phyloP scores from a whole-genome alignment of 2,888 invertebrate species.

The Eilema caniola region DNA sequence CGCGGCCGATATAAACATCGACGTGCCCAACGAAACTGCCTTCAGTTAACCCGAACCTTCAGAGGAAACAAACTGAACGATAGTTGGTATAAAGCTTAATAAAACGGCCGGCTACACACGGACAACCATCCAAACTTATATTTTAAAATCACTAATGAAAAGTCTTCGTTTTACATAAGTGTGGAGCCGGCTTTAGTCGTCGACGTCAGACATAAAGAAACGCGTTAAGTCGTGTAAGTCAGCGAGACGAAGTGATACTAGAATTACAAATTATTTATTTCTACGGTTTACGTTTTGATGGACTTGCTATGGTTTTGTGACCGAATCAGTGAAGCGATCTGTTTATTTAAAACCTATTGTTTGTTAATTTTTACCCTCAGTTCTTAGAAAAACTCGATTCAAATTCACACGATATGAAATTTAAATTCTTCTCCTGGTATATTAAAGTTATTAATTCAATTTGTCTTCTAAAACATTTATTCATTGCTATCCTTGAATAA shows the following conservation, averaged over 20 bases:
- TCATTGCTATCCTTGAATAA: neutral
- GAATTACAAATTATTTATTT: slow-evolving; percentile 28
- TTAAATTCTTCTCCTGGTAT: neutral
- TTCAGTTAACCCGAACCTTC: slow-evolving; percentile 73
- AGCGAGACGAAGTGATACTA: slow-evolving; percentile 31
- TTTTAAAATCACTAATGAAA: slow-evolving; percentile 13
- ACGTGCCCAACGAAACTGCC: slow-evolving; percentile 74
- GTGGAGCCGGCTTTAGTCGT: slow-evolving; percentile 19
- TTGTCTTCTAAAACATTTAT: neutral
- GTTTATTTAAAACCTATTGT: neutral
- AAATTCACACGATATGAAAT: neutral
- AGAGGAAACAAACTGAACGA: slow-evolving; percentile 3
- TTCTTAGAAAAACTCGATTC: neutral
- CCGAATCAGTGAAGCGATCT: slow-evolving; percentile 11
- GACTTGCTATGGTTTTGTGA: neutral
- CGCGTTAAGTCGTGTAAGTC: slow-evolving; percentile 10
- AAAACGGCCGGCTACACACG: slow-evolving; percentile 16
- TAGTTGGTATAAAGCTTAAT: slow-evolving; percentile 11
- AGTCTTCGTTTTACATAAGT: slow-evolving; percentile 14
- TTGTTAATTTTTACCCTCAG: neutral
- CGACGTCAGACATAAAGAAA: slow-evolving; percentile 8
- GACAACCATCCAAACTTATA: slow-evolving; percentile 6
- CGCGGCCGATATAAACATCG: slow-evolving; percentile 53
- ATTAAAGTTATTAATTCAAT: neutral
- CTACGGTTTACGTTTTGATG: slow-evolving; percentile 2